Conservation (phyloP, 2,888 invertebrate genomes). For the Tethea ocularis region DNA sequence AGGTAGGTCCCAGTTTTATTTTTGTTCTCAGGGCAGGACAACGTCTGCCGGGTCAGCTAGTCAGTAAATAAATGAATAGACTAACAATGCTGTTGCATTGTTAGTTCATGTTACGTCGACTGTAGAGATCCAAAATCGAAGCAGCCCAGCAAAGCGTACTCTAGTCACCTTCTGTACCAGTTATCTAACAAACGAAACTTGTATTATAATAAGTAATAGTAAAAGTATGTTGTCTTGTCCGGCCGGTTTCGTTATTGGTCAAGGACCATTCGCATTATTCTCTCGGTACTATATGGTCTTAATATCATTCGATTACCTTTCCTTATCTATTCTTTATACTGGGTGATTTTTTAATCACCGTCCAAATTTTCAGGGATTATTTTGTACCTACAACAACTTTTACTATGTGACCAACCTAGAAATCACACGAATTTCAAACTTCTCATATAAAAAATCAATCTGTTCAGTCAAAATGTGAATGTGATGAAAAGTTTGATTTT, state of each 20-base stretch:
- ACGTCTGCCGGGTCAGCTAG: no score
- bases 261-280: conserved; percentile 68
- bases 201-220: conserved; percentile 52
- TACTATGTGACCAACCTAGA: no score
- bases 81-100: neutral
- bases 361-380: no score
- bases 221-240: conserved; percentile 57
- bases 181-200: conserved; percentile 5
- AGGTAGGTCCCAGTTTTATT: no score
- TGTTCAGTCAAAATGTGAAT: no score
- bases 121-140: neutral
- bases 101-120: neutral
- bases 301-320: conserved; percentile 32
- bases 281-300: conserved; percentile 36
- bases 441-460: no score
- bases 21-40: no score
- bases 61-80: no score
- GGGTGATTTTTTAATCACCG: no score
- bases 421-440: no score
- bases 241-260: conserved; percentile 58
- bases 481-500: no score
- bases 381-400: no score
- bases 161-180: neutral
- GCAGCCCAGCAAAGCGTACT: neutral
- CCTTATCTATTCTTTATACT: conserved; percentile 28